Evolutionary conservation across 2,113 vertebrate species (phyloP).

Genomic region (Cichladusa arquata): DNA sequence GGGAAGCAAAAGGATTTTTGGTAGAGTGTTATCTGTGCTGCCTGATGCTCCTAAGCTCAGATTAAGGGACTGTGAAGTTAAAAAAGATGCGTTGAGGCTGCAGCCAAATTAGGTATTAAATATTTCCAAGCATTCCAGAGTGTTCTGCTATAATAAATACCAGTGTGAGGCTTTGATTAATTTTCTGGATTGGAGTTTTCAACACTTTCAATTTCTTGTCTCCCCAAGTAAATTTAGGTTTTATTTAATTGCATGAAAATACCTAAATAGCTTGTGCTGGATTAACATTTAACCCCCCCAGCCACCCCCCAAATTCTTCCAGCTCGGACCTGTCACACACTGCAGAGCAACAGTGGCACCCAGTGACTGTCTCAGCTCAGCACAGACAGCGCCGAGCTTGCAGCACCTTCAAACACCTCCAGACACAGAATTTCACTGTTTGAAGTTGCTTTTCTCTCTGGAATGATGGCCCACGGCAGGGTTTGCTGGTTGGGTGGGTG

Average conservation of each 20-base stretch:
- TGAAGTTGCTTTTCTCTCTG: background rate
- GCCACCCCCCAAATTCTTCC: background rate
- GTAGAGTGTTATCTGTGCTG: constrained; percentile 15
- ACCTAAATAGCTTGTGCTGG: background rate
- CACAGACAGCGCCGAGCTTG: background rate
- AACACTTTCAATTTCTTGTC: constrained; percentile 9
- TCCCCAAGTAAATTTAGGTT: constrained; percentile 17
- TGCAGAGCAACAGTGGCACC: constrained; percentile 66
- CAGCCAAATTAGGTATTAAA: constrained; percentile 63
- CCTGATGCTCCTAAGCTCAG: constrained; percentile 54
- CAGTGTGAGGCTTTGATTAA: constrained; percentile 24
- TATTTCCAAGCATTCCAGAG: constrained; percentile 34
- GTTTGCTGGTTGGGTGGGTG: background rate
- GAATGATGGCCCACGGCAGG: rapidly evolving
- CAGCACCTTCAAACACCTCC: background rate
- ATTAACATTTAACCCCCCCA: constrained; percentile 16
- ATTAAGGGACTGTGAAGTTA: constrained; percentile 41
- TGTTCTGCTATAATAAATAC: constrained; percentile 43
- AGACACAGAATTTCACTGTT: background rate
- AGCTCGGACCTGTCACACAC: background rate
- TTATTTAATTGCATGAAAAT: constrained; percentile 49
- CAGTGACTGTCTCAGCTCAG: constrained; percentile 40
- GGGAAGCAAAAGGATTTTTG: constrained; percentile 21
- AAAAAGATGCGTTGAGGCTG: constrained; percentile 22
- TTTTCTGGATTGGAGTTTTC: constrained; percentile 55